Evolutionary conservation across 2,888 invertebrate genomes (phyloP).

Genomic region (Trichopria drosophilae): DNA sequence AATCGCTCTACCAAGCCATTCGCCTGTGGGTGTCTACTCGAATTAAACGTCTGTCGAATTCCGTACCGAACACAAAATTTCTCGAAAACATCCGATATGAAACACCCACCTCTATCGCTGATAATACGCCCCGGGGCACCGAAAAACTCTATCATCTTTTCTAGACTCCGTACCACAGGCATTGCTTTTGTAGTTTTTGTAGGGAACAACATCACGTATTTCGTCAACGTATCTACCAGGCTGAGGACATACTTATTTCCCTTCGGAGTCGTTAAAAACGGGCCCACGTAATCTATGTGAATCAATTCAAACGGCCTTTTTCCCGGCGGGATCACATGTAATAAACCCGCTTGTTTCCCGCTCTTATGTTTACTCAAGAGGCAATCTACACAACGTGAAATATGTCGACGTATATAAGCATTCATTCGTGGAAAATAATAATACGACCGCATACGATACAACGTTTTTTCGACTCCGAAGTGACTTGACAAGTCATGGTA

Average conservation of each 20-base stretch:
- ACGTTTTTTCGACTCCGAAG: slow-evolving; percentile 33
- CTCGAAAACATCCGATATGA: slow-evolving; percentile 5
- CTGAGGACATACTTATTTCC: slow-evolving; percentile 13
- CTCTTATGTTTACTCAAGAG: too few relatives aligned
- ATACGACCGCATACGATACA: slow-evolving; percentile 18
- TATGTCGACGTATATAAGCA: slow-evolving; percentile 32
- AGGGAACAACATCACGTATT: slow-evolving; percentile 2
- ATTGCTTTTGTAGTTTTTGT: slow-evolving; percentile 2
- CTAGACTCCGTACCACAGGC: background rate
- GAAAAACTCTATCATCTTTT: background rate
- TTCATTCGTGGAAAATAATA: slow-evolving; percentile 36
- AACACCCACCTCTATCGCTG: slow-evolving; percentile 14
- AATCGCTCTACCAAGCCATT: slow-evolving; percentile 20
- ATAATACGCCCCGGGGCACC: slow-evolving; percentile 14
- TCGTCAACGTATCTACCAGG: slow-evolving; percentile 13
- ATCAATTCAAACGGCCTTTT: slow-evolving; percentile 35
- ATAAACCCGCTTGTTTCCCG: slow-evolving; percentile 31
- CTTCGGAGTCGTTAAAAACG: slow-evolving; percentile 27
- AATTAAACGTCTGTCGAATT: slow-evolving; percentile 13
- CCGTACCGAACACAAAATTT: slow-evolving; percentile 12
- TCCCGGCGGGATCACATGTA: slow-evolving; percentile 37
- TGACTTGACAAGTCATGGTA: too few relatives aligned
- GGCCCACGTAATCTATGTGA: slow-evolving; percentile 37
- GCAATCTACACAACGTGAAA: too few relatives aligned
- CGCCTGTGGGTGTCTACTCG: slow-evolving; percentile 13